Base-by-base conservation (phyloP, 2,888 invertebrate species). In the Phyllotreta striolata region DNA sequence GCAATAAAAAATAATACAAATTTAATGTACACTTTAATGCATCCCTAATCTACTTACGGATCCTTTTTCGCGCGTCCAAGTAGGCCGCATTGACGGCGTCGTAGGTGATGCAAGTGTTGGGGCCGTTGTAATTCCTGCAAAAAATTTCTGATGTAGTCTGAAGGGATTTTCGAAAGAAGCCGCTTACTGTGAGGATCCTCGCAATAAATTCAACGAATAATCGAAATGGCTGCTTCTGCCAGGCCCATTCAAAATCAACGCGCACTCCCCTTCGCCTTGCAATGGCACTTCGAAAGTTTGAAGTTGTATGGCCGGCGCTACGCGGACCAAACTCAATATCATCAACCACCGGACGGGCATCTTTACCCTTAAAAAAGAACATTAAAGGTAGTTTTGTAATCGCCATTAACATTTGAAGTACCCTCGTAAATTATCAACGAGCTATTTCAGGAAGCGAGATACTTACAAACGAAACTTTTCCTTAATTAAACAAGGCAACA, bases 11-110 rank as follows among this genome's bases (percentile, higher is more conserved):
- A n/a, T n/a, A n/a, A n/a, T n/a, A n/a, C n/a, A n/a, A n/a, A n/a
- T n/a, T n/a, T n/a, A n/a, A n/a, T n/a, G n/a, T n/a, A n/a, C 10
- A 24, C 14, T 5, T 13, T 13, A 8, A 12, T 8, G 3, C 4
- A 44, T 14, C 14, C 34, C 6, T 9, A 12, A 10, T 51, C 35
- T 41, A 90, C 92, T 91, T 86, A 95, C 95, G 86, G 77, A 94
- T 91, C 83, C 94, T 87, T 81, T 93, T 92, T 76, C 93, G 87
- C 55, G 93, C 93, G 79, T 94, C 92, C 70, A 91, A 82, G 82
- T 94, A 95, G 47, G 95, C 95, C 73, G 91, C 90, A 83, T 95
- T 94, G 66, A 95, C 88, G 56, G 94, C 93, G 75, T 94, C 93
- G 79, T 92, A 95, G 4, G 95, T 94, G 79, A 95, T 93, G 81